Conservation (phyloP, 2,888 invertebrate genomes). For the Lepidochitona cinerea region DNA sequence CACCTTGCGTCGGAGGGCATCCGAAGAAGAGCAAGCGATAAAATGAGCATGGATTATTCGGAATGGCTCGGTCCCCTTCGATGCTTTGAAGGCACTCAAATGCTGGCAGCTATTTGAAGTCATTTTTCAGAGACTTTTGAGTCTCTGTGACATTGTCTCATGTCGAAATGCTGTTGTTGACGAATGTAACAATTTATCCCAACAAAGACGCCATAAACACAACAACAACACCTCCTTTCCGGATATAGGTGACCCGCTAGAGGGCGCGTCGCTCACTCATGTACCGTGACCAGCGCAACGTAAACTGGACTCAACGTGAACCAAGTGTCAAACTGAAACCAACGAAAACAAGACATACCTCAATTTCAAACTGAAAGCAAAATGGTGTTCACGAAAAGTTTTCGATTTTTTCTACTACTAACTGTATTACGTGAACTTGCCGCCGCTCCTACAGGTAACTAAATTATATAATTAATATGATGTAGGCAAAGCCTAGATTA, state of each 20-base stretch:
- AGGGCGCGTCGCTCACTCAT: not conserved
- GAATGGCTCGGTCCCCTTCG: slow-evolving; percentile 82
- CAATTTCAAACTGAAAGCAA: too few species aligned
- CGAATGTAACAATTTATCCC: too few species aligned
- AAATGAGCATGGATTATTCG: slow-evolving; percentile 89
- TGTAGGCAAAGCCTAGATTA: too few species aligned
- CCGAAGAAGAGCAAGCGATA: slow-evolving; percentile 81
- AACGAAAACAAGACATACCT: too few species aligned
- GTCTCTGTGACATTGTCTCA: slow-evolving; percentile 18
- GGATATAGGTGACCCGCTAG: not conserved
- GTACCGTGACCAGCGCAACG: not conserved
- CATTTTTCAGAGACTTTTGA: slow-evolving; percentile 76
- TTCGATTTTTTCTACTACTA: too few species aligned
- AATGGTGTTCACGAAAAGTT: too few species aligned
- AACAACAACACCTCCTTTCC: not conserved
- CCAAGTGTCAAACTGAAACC: too few species aligned
- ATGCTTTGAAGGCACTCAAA: slow-evolving; percentile 84
- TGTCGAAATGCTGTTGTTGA: slow-evolving; percentile 12
- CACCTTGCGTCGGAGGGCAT: slow-evolving; percentile 88
- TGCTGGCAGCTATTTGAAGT: slow-evolving; percentile 86
- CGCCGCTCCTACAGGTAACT: too few species aligned
- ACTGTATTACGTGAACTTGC: too few species aligned
- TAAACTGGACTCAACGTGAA: too few species aligned
- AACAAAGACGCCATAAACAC: too few species aligned
- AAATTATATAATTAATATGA: too few species aligned